Base-by-base conservation (phyloP, 1,140 invertebrate species). In the Zelostemma sp. region DNA sequence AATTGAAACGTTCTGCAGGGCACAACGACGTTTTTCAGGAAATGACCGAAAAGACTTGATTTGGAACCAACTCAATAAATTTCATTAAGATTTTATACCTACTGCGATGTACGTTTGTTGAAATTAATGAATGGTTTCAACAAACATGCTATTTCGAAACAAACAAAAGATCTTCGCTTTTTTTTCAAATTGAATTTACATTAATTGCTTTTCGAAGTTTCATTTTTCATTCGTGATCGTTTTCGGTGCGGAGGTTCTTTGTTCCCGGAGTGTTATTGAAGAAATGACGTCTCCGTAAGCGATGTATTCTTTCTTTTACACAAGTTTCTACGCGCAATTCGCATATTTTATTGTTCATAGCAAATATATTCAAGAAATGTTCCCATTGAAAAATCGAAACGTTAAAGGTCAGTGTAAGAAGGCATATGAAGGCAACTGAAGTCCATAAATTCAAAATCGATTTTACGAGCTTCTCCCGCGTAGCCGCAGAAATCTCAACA, bases 361-460 rank as follows among this genome's bases (percentile, higher is more conserved):
- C 6, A 9, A 35, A n/a, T 35, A 35, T 35, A 35, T 35, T 35
- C 11, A 35, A 9, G 33, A 35, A 35, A 35, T n/a, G 33, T 35
- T 35, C 11, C 6, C 3, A 5, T 35, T 35, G 33, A 35, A 35
- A 35, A 35, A 35, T 35, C 1, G 33, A 35, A 35, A 35, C 33
- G 33, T n/a, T 35, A 35, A 35, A 35, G 33, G 33, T 35, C 33
- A 35, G 33, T 35, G 33, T 35, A 9, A 35, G n/a, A 35, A 35
- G 33, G 33, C 33, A 35, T 9, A 9, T 9, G 33, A 35, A 35
- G 6, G 33, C 11, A 35, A n/a, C 33, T 35, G 33, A 35, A 35
- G 33, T 35, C 33, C 11, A 35, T 35, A 35, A 35, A 35, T n/a
- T 35, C 6, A n/a, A 35, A 35, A 35, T 35, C 33, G 33, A 35